Conservation (phyloP, 2,113 vertebrate species). For the Phyllostomus hastatus region DNA sequence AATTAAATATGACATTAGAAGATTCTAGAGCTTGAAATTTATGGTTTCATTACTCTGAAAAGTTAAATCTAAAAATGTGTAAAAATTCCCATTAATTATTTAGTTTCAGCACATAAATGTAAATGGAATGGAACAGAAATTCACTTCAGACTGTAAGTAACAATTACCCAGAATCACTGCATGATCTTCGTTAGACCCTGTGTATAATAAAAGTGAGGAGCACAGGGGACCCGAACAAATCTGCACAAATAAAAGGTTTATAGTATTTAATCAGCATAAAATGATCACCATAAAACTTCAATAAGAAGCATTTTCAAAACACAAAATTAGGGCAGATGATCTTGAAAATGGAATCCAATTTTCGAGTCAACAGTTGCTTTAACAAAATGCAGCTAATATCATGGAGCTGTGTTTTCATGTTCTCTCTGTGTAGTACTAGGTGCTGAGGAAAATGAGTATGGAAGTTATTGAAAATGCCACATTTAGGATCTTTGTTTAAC, state of each 20-base stretch:
- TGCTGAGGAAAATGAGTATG: not conserved
- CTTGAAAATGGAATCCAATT: slow-evolving; percentile 38
- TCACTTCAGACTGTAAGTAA: slow-evolving; percentile 74
- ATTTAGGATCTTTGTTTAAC: not conserved
- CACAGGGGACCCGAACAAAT: slow-evolving; percentile 65
- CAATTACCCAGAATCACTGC: slow-evolving; percentile 74
- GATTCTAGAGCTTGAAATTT: slow-evolving; percentile 76
- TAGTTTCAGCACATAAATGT: slow-evolving; percentile 78
- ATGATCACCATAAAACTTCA: slow-evolving; percentile 66
- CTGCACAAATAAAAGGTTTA: slow-evolving; percentile 73
- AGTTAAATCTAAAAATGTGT: slow-evolving; percentile 81
- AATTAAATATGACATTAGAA: slow-evolving; percentile 77
- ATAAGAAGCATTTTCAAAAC: slow-evolving; percentile 68
- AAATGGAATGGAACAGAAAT: slow-evolving; percentile 80
- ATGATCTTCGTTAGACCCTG: slow-evolving; percentile 70
- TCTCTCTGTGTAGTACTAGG: not conserved
- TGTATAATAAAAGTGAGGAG: slow-evolving; percentile 65
- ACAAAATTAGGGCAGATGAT: slow-evolving; percentile 51
- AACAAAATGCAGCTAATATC: slow-evolving; percentile 30
- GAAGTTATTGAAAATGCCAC: not conserved
- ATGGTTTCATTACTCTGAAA: slow-evolving; percentile 81
- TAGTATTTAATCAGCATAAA: slow-evolving; percentile 73
- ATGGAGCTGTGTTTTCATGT: not conserved
- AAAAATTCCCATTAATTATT: slow-evolving; percentile 82
- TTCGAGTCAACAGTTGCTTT: not conserved